A percentile compares a stretch with the other conserved stretches of the same genome.
These are phyloP conservation scores for Nephrotoma guestfalica DNA, from an alignment of 2,888 invertebrate genomes.

Conservation along the genomic window DNA sequence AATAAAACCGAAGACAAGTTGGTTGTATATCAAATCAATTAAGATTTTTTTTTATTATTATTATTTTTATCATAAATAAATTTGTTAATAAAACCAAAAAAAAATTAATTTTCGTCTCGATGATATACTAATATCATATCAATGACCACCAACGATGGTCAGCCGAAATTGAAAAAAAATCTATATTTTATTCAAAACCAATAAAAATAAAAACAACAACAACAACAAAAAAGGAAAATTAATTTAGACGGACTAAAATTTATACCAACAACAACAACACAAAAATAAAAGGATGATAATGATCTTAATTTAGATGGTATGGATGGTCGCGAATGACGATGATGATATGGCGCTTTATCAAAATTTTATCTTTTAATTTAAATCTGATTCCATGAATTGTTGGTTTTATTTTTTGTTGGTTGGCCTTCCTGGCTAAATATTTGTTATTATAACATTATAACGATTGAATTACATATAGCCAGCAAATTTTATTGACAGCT, in stretches of 20 bases:
- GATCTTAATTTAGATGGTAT: not conserved
- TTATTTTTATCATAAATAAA: not conserved
- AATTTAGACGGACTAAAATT: not conserved
- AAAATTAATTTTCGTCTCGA: not conserved
- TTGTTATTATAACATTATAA: not conserved
- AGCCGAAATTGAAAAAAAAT: not conserved
- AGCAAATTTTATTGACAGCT: not conserved
- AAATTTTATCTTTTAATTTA: not conserved
- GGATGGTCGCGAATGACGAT: not conserved
- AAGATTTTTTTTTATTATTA: not conserved
- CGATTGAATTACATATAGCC: not conserved
- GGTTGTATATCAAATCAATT: not conserved
- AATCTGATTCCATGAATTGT: not conserved
- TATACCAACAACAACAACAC: not conserved
- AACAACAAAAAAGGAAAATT: constrained; percentile 1
- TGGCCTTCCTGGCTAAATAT: not conserved
- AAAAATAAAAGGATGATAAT: constrained; percentile 1
- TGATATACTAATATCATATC: not conserved
- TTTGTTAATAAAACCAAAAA: not conserved
- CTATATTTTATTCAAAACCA: not conserved
- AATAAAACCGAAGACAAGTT: not conserved
- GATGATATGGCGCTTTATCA: not conserved
- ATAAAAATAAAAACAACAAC: not conserved
- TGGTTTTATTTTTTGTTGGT: not conserved
- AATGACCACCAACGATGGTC: not conserved